These are phyloP conservation scores for Ctena decussata DNA, from an alignment of 2,888 invertebrate genomes.

Conservation along the genomic window DNA sequence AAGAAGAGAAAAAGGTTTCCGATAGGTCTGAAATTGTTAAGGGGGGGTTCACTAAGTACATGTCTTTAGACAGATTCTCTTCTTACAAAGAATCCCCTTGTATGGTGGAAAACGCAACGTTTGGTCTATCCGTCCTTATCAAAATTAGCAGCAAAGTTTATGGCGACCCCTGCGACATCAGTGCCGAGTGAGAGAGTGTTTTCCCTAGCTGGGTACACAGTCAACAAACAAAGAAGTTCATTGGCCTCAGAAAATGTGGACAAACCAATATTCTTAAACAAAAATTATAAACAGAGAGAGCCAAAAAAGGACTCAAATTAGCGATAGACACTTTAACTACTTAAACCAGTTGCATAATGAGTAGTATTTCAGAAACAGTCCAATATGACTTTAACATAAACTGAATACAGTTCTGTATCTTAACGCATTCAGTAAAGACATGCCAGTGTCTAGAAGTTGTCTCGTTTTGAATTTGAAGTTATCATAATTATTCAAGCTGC, in stretches of 20 bases:
- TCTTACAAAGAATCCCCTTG: neutral
- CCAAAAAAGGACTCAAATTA: neutral
- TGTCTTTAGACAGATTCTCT: neutral
- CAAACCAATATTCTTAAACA: slow-evolving; percentile 4
- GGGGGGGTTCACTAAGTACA: neutral
- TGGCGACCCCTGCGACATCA: slow-evolving; percentile 7
- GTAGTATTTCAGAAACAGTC: too few species aligned
- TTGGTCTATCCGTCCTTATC: neutral
- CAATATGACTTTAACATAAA: too few species aligned
- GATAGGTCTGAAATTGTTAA: neutral
- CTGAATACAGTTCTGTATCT: too few species aligned
- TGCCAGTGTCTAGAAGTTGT: neutral
- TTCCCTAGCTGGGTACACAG: neutral
- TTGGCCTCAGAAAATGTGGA: slow-evolving; percentile 1
- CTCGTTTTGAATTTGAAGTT: neutral
- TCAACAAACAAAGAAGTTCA: neutral
- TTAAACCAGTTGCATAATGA: too few species aligned
- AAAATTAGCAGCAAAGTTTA: neutral
- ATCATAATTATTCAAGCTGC: neutral
- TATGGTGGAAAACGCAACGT: neutral
- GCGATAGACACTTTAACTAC: neutral
- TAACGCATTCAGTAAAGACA: too few species aligned
- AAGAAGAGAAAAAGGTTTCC: neutral
- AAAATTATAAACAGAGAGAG: neutral
- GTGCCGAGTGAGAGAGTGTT: slow-evolving; percentile 9